Base-by-base conservation (phyloP, 2,113 vertebrate genomes). In the Isurus oxyrinchus region DNA sequence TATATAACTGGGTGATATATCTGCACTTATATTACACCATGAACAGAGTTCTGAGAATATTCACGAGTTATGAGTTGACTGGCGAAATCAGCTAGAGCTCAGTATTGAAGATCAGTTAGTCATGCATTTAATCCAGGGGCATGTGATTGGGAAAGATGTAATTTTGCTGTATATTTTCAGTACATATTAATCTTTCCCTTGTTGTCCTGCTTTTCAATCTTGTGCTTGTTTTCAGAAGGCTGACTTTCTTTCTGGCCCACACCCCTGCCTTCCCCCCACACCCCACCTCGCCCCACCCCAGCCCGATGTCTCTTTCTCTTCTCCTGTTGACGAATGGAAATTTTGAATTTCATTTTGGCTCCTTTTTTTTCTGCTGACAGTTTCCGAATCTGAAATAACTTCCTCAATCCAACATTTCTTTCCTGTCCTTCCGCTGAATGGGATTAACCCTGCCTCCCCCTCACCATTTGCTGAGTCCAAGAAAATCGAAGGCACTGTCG, bases 301-400 rank as follows among this genome's bases (percentile, higher is more conserved):
- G 63, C 7, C 14, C 31, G 14, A 40, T 61, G 35, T 44, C 21
- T 44, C 44, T 53, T 59, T 23, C 31, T 35, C 5, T 0, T 91
- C 53, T 55, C 44, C 25, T 49, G 14, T 72, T 13, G 67, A 55
- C 21, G 66, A 72, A 13, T 95, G 66, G 49, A 55, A 95, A 31
- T 72, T 95, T 72, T 95, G 21, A 0, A 55, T 69, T 49, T 44
- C 49, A 72, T 95, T 69, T 95, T 95, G 94, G 66, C 19, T 90
- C 86, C 14, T 49, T 86, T 49, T 16, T 86, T 94, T 0, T 76
- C 57, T 25, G 90, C 31, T 40, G 59, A 44, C 31, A 63, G 59
- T 93, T 93, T 93, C 57, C 61, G 35, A 25, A 40, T 94, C 59
- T 94, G 81, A 40, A 94, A 40, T 63, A 94, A 66, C 90, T 94